Percentiles rank a stretch among this genome's conserved stretches.
phyloP scores from a whole-genome alignment of 1,140 invertebrate genomes.

The Eufriesea mexicana region DNA sequence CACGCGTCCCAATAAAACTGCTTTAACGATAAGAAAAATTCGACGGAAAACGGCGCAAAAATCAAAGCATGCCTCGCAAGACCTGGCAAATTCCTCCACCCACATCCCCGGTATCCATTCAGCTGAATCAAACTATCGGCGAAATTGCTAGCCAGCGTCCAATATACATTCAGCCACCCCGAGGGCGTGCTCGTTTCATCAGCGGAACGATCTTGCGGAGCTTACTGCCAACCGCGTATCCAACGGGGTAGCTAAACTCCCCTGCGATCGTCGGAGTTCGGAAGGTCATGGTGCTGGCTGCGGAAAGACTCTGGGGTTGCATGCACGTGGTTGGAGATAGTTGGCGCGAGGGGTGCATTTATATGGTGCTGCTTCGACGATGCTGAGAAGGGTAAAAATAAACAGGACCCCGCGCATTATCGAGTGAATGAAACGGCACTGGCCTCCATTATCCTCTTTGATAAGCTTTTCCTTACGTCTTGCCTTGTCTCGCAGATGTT shows the following conservation, averaged over 20 bases:
- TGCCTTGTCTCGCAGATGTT: neutral
- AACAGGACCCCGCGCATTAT: conserved; percentile 59
- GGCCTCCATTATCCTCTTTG: conserved; percentile 55
- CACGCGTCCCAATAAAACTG: too few species aligned
- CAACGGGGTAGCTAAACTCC: conserved; percentile 2
- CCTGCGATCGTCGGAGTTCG: conserved; percentile 35
- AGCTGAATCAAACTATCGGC: conserved; percentile 9
- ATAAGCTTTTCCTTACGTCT: conserved; percentile 37
- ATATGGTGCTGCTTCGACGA: conserved; percentile 53
- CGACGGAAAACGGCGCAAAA: too few species aligned
- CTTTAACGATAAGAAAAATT: too few species aligned
- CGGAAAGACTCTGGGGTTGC: too few species aligned
- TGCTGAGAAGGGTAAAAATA: conserved; percentile 53
- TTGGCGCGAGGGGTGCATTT: conserved; percentile 68
- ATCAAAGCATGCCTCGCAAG: neutral
- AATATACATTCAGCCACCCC: conserved; percentile 7
- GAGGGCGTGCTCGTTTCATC: conserved; percentile 9
- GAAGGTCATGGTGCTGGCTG: conserved; percentile 49
- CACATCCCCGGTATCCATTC: too few species aligned
- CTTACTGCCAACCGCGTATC: conserved; percentile 36
- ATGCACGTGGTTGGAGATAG: neutral
- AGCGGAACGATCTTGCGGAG: conserved; percentile 36
- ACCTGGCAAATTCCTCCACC: neutral
- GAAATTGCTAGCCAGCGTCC: conserved; percentile 36
- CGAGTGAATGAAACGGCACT: conserved; percentile 36